These are phyloP conservation scores for Steinernema hermaphroditum DNA, from an alignment of 2,888 invertebrate species.

Conservation along the genomic window DNA sequence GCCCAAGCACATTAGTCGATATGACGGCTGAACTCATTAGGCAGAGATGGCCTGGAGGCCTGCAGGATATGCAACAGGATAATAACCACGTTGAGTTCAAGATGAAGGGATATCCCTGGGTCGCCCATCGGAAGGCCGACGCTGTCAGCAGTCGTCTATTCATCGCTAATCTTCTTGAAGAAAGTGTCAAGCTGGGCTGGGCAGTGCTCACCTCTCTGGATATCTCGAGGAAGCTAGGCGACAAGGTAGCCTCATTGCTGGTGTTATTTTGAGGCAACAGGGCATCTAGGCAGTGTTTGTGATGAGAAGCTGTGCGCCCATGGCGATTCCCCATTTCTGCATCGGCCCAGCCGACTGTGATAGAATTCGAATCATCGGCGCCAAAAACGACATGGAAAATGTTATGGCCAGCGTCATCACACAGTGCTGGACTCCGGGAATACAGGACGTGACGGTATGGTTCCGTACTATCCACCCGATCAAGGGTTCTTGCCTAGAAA, in stretches of 20 bases:
- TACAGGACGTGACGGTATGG: not conserved
- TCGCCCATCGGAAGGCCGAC: not conserved
- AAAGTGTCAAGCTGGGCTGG: slow-evolving; percentile 27
- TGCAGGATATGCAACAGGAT: not conserved
- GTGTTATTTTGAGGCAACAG: not conserved
- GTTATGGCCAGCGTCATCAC: not conserved
- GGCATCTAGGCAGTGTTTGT: slow-evolving; percentile 33
- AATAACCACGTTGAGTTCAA: not conserved
- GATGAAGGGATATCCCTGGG: not conserved
- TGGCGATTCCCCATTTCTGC: slow-evolving; percentile 25
- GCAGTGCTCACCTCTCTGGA: slow-evolving; percentile 31
- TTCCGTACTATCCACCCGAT: not conserved
- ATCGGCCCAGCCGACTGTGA: slow-evolving; percentile 30
- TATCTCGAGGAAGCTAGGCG: slow-evolving; percentile 33
- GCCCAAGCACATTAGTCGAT: not conserved
- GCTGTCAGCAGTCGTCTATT: slow-evolving; percentile 10
- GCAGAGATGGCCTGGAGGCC: not conserved
- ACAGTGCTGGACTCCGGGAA: not conserved
- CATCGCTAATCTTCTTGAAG: slow-evolving; percentile 30
- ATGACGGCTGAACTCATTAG: not conserved
- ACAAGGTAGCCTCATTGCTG: slow-evolving; percentile 31
- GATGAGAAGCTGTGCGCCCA: slow-evolving; percentile 28
- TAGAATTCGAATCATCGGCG: slow-evolving; percentile 32
- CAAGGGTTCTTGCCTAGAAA: not conserved
- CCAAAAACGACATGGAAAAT: not conserved